phyloP scores from a whole-genome alignment of 37 sponge, comb jelly and placozoan genomes.

The Chondrosia reniformis region DNA sequence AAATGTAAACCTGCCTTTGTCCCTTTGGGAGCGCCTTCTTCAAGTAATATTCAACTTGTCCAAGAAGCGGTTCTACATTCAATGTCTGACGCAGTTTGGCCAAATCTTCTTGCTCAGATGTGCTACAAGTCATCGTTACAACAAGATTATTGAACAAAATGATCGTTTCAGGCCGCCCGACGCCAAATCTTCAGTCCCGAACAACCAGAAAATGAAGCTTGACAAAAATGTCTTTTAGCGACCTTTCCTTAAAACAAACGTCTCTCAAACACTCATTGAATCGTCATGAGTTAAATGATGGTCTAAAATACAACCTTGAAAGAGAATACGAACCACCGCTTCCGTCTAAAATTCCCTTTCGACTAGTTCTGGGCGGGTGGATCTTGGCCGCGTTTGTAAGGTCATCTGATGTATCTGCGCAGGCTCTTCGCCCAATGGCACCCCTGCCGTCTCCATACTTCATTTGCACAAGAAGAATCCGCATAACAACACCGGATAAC shows the following conservation, averaged over 20 bases:
- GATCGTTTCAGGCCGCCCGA: too few species aligned
- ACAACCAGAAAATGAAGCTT: too few species aligned
- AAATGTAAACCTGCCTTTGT: background rate
- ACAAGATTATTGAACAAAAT: too few species aligned
- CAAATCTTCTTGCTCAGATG: background rate
- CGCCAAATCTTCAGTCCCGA: too few species aligned
- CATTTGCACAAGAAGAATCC: background rate
- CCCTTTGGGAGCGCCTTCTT: background rate
- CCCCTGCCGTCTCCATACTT: constrained; percentile 7
- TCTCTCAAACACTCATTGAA: too few species aligned
- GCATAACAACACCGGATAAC: constrained; percentile 22
- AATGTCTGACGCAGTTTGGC: constrained; percentile 40
- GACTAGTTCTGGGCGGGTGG: constrained; percentile 4
- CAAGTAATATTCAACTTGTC: constrained; percentile 45
- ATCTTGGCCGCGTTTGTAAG: constrained; percentile 25
- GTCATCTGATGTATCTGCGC: constrained; percentile 9
- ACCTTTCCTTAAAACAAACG: too few species aligned
- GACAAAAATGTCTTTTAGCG: too few species aligned
- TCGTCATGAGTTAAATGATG: background rate
- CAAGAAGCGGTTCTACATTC: constrained; percentile 50
- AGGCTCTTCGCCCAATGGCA: constrained; percentile 16
- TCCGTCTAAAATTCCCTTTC: background rate
- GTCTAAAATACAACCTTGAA: too few species aligned
- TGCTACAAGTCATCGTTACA: too few species aligned
- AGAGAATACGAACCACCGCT: background rate